Base-by-base conservation (phyloP, 2,888 invertebrate genomes). In the Anorthoa munda region DNA sequence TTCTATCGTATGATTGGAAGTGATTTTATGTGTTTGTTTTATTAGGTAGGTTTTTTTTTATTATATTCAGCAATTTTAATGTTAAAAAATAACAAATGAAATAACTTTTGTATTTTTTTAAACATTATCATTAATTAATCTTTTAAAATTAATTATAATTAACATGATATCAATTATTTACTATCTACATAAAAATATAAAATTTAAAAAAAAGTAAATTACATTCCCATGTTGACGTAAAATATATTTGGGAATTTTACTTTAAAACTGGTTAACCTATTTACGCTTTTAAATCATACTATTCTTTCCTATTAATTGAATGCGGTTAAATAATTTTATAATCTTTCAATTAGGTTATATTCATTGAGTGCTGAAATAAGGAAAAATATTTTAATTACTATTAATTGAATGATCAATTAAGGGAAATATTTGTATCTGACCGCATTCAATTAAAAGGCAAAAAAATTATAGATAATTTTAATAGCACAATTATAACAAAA, bases 21-120 rank as follows among this genome's bases (percentile, higher is more conserved):
- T 81, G 82, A 23, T 75, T 82, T 66, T 79, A 31, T 69, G 71
- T 82, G 78, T 61, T 66, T 75, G 56, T 66, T 79, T 64, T 51
- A 51, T 58, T 69, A 79, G 81, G 81, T 81, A 82, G 55, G 81
- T 72, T 46, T 12, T 2, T 15, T 50, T 39, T 31, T 58, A 59
- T 50, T 23, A n/a, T 65, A 17, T 63, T 23, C 0, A 5, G 15
- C 0, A n/a, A 18, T 26, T 4, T 21, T 18, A 18, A 12, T n/a
- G 2, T 31, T 4, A 21, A 13, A 51, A 12, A 15, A 3, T 4
- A 13, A 53, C 4, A 13, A 23, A 53, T 13, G 4, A 53, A 53
- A 4, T 53, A 13, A 23, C 12, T 21, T 12, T 39, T 39, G 9
- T 13, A 13, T 21, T 21, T 53, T 21, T 13, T 18, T 0, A 51